Evolutionary conservation across 2,797 vertebrate genomes (phyloP).

Genomic region (Aeoliscus strigatus): DNA sequence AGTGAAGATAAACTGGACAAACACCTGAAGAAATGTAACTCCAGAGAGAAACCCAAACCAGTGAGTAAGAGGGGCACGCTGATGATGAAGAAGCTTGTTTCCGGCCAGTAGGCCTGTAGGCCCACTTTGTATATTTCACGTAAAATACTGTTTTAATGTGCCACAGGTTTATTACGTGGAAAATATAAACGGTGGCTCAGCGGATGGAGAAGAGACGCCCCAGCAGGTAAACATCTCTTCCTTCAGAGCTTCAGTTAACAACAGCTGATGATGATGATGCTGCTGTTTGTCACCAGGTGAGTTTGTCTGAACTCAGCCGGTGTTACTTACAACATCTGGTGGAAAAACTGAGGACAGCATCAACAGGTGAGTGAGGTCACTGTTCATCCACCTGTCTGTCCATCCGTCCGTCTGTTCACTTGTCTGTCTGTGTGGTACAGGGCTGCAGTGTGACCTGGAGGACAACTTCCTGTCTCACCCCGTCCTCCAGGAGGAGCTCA

Average conservation of each 20-base stretch:
- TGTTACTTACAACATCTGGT: constrained; percentile 78
- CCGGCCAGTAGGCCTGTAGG: no score
- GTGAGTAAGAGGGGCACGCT: no score
- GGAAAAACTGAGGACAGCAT: constrained; percentile 77
- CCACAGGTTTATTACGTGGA: constrained; percentile 85
- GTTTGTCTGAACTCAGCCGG: constrained; percentile 76
- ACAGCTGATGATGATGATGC: background rate
- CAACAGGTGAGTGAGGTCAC: constrained; percentile 69
- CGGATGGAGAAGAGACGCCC: constrained; percentile 52
- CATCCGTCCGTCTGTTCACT: background rate
- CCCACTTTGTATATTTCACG: no score
- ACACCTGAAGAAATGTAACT: constrained; percentile 94
- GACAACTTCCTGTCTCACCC: constrained; percentile 78
- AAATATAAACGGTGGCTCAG: constrained; percentile 85
- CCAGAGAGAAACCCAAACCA: constrained; percentile 87
- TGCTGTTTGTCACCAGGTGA: constrained; percentile 61
- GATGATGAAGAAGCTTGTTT: no score
- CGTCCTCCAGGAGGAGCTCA: constrained; percentile 78
- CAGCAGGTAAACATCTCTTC: constrained; percentile 67
- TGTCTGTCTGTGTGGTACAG: constrained; percentile 53
- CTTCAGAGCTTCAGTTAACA: background rate
- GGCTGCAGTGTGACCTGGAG: constrained; percentile 69
- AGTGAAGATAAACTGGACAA: constrained; percentile 87
- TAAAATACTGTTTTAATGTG: no score
- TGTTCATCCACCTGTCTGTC: background rate